Evolutionary conservation across 2,888 invertebrate genomes (phyloP).

Genomic region (Trichogramma dendrolimi): DNA sequence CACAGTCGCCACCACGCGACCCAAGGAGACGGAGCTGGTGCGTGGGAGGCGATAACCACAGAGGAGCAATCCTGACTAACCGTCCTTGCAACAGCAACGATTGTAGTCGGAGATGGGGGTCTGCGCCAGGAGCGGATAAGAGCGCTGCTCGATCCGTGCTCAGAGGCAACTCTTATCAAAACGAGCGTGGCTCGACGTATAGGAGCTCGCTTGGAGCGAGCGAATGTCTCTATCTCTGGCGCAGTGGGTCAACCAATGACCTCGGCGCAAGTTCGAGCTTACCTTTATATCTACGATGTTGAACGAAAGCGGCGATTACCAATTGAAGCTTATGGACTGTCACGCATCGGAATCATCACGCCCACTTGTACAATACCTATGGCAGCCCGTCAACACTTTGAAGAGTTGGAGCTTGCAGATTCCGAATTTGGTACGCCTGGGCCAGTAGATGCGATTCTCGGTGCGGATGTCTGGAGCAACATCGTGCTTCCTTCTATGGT

Average conservation of each 20-base stretch:
- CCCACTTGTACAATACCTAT: background rate
- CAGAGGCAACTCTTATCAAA: background rate
- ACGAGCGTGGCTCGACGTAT: background rate
- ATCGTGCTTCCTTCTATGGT: too few relatives aligned
- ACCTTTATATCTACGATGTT: background rate
- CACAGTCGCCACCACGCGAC: too few relatives aligned
- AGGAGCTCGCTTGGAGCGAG: background rate
- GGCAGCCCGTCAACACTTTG: too few relatives aligned
- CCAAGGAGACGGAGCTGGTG: too few relatives aligned
- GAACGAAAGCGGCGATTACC: too few relatives aligned
- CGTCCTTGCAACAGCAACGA: background rate
- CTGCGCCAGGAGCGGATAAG: background rate
- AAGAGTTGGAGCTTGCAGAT: conserved; percentile 1
- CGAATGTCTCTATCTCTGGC: background rate
- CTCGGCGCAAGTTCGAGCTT: background rate
- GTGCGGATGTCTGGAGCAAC: too few relatives aligned
- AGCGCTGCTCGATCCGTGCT: conserved; percentile 10
- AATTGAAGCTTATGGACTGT: background rate
- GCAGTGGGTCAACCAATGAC: background rate
- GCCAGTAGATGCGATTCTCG: too few relatives aligned
- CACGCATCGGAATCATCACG: conserved; percentile 2
- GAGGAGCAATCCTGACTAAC: background rate
- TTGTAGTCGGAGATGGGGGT: background rate
- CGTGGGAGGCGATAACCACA: too few relatives aligned
- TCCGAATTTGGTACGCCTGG: background rate